Conservation (phyloP, 2,888 invertebrate genomes). For the Tiliacea aurago region DNA sequence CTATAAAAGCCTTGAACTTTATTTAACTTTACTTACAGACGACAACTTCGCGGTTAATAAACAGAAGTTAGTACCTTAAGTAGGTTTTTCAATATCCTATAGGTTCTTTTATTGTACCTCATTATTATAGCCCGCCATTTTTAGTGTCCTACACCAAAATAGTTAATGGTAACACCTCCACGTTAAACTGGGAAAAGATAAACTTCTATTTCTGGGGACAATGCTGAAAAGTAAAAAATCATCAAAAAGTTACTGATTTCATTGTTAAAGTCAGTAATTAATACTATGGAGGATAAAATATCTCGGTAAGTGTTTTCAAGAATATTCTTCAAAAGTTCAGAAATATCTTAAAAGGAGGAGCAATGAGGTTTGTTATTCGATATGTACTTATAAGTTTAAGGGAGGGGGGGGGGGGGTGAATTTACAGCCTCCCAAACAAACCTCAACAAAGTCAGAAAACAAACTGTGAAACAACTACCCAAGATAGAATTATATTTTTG, state of each 20-base stretch:
- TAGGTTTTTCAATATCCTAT: not conserved
- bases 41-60: no score
- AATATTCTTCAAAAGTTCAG: not conserved
- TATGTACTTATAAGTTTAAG: constrained; percentile 44
- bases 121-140: not conserved
- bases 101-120: not conserved
- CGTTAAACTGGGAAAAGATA: constrained; percentile 7
- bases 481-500: constrained; percentile 11
- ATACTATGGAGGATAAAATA: not conserved
- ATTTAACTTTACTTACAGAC: no score
- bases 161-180: constrained; percentile 16
- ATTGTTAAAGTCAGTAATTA: constrained; percentile 1
- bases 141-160: constrained; percentile 6
- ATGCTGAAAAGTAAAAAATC: not conserved
- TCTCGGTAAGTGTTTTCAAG: not conserved
- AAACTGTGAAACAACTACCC: not conserved
- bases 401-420: not conserved
- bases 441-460: constrained; percentile 1
- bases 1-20: no score
- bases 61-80: no score
- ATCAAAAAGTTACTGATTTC: constrained; percentile 10
- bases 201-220: constrained; percentile 21
- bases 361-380: constrained; percentile 23
- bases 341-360: constrained; percentile 8
- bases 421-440: constrained; percentile 14